Conservation (phyloP, 1,140 invertebrate genomes). For the Drosophila sechellia region DNA sequence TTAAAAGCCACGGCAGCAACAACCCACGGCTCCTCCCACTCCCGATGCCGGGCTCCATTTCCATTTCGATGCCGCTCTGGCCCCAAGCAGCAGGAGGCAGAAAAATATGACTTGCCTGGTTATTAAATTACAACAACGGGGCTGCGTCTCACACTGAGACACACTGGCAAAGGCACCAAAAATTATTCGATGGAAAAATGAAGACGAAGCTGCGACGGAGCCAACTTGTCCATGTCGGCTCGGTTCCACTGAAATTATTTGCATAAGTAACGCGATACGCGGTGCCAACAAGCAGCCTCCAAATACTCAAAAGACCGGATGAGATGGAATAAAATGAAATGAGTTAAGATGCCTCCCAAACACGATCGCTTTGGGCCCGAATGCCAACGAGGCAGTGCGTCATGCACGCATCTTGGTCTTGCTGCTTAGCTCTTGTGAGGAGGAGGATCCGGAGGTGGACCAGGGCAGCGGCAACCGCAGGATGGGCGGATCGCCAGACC, state of each 20-base stretch:
- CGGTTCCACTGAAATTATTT: conserved; percentile 80
- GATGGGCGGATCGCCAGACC: conserved; percentile 4
- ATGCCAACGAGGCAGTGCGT: conserved; percentile 74
- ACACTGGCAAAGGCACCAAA: conserved; percentile 65
- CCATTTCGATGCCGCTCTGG: conserved; percentile 46
- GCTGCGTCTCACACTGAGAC: conserved; percentile 72
- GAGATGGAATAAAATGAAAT: background rate
- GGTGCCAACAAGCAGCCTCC: conserved; percentile 54
- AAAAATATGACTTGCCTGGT: conserved; percentile 78
- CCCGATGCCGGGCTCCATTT: conserved; percentile 28
- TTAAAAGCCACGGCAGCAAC: conserved; percentile 54
- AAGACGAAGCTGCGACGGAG: conserved; percentile 23
- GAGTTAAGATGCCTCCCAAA: conserved; percentile 64
- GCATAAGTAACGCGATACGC: conserved; percentile 82
- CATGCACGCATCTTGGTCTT: conserved; percentile 66
- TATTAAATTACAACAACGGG: conserved; percentile 77
- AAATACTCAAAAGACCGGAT: conserved; percentile 46
- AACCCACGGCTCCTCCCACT: conserved; percentile 54
- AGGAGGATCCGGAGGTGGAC: background rate
- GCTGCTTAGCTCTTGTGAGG: background rate
- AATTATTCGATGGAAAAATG: conserved; percentile 64
- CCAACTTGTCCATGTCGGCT: conserved; percentile 65
- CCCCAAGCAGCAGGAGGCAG: conserved; percentile 74
- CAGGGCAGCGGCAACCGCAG: background rate
- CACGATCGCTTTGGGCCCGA: conserved; percentile 72